These are phyloP conservation scores for Catostylus mosaicus DNA, from an alignment of 30 jellyfish, hydroid and myxozoan genomes.

Conservation along the genomic window DNA sequence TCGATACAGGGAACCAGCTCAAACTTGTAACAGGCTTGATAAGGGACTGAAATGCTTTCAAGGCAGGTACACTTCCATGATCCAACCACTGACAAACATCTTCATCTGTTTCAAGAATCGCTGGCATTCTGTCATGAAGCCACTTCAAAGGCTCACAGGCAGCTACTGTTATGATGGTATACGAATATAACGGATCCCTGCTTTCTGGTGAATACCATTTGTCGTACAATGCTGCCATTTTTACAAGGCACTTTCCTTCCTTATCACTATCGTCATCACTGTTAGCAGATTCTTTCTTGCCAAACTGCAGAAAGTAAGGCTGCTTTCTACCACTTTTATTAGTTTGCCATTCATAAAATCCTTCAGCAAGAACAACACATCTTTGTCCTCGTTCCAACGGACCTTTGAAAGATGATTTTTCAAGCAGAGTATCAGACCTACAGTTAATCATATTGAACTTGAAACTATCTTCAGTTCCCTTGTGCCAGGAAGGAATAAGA, in stretches of 20 bases:
- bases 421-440: conserved; percentile 76
- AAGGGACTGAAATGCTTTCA: conserved; percentile 59
- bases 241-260: conserved; percentile 32
- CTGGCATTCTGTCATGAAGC: conserved; percentile 98
- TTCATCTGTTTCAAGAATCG: conserved; percentile 72
- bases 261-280: not conserved
- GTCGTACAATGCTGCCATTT: conserved; percentile 95
- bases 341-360: conserved; percentile 89
- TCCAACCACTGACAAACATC: conserved; percentile 77
- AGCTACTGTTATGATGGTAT: conserved; percentile 83
- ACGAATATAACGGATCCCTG: conserved; percentile 64
- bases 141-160: conserved; percentile 70
- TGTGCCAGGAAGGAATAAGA: conserved; percentile 93
- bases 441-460: conserved; percentile 85
- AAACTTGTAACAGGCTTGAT: conserved; percentile 69
- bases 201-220: conserved; percentile 51
- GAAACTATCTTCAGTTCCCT: conserved; percentile 71
- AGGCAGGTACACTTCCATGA: conserved; percentile 43
- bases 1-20: conserved; percentile 93
- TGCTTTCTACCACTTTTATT: conserved; percentile 71
- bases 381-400: conserved; percentile 89
- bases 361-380: conserved; percentile 94
- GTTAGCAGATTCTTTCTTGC: conserved; percentile 12
- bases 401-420: conserved; percentile 74
- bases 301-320: conserved; percentile 76